Base-by-base conservation (phyloP, 2,797 vertebrate species). In the Erethizon dorsatum region DNA sequence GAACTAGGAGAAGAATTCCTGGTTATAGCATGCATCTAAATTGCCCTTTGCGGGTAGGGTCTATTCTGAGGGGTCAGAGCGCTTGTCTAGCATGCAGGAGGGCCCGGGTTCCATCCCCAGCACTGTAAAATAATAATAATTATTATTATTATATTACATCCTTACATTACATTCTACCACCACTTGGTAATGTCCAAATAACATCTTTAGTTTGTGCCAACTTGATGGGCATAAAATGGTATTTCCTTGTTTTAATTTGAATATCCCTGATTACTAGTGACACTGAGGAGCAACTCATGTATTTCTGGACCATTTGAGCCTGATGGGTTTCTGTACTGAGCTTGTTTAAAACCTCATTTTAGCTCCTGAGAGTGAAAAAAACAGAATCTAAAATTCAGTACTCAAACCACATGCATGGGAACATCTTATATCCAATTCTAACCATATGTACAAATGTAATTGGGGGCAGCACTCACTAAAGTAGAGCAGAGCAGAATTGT, bases 241-340 rank as follows among this genome's bases (percentile, higher is more conserved):
- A 91, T 95, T 90, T 95, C 59, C 54, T 22, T 96, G 73, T 41
- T 94, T 92, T 54, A 88, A 86, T 90, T 41, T 92, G 37, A 45
- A 77, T 33, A 90, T 89, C 5, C 33, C 37, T 82, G 82, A 92
- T 92, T 89, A 80, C 89, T 56, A 84, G 50, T 57, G 63, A 83
- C 10, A 41, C 54, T 96, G 18, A 84, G 59, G 12, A 92, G 52
- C 28, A 82, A 26, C 71, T 97, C 37, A 20, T 20, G 26, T 59
- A 85, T 67, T 96, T 95, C 67, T 91, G 92, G 41, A 41, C 54
- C 45, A 82, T 77, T 33, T 95, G 69, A 92, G 85, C 13, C 31
- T 71, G 87, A 1, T 1, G 50, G 54, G 88, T 84, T 92, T 87
- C 82, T 94, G 63, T 17, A 71, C 45, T 91, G 31, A 75, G 37